Conservation (phyloP, 2,888 invertebrate genomes). For the Galeopsomyia nigrocyanea region DNA sequence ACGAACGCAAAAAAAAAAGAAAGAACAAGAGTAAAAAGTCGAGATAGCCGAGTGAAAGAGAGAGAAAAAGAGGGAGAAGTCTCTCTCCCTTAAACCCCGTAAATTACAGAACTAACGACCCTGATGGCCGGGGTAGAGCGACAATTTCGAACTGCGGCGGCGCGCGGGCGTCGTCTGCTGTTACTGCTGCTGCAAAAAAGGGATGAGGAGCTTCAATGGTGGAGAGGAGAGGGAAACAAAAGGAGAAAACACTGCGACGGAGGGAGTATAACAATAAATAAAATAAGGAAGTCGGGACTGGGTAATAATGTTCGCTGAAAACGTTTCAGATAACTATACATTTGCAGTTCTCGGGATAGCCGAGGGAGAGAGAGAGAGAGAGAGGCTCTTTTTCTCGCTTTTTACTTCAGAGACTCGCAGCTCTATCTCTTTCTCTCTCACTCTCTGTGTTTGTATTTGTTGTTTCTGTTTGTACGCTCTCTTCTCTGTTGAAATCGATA, state of each 20-base stretch:
- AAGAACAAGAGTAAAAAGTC: constrained; percentile 45
- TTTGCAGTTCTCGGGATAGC: constrained; percentile 44
- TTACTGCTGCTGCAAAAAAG: constrained; percentile 42
- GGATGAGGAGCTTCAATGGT: constrained; percentile 48
- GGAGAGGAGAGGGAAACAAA: constrained; percentile 32
- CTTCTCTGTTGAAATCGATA: constrained; percentile 38
- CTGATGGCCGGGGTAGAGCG: constrained; percentile 51
- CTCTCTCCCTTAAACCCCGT: constrained; percentile 59
- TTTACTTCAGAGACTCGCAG: constrained; percentile 10
- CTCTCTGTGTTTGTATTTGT: not conserved
- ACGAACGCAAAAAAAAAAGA: constrained; percentile 16
- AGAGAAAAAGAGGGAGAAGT: not conserved
- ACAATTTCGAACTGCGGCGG: constrained; percentile 48
- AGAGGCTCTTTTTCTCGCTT: constrained; percentile 19
- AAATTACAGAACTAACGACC: constrained; percentile 62
- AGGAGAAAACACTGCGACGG: constrained; percentile 45
- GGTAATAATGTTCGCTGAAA: constrained; percentile 48
- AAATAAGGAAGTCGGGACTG: constrained; percentile 57
- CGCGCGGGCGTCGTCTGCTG: constrained; percentile 9
- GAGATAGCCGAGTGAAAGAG: constrained; percentile 36
- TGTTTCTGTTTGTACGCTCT: constrained; percentile 35
- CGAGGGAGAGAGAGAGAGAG: constrained; percentile 26
- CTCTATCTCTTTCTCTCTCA: constrained; percentile 21
- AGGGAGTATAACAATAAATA: constrained; percentile 53
- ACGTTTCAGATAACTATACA: constrained; percentile 47